A percentile compares a stretch with the other conserved stretches of the same genome.
These are phyloP conservation scores for Acanthoscelides obtectus DNA, from an alignment of 2,888 invertebrate species.

Conservation along the genomic window DNA sequence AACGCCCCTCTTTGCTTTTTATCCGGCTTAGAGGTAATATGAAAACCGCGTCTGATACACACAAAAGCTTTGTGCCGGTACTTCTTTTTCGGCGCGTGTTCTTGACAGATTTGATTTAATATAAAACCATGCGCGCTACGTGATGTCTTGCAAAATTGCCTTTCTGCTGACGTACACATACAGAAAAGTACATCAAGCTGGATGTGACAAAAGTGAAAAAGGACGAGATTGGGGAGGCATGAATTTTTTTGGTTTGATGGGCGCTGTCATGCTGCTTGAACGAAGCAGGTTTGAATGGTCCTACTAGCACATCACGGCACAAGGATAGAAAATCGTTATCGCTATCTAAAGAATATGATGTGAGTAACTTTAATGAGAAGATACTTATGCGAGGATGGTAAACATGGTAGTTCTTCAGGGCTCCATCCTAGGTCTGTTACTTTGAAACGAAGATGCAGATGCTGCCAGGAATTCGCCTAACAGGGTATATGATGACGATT, in stretches of 20 bases:
- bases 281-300: neutral
- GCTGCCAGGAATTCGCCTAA: too few species aligned
- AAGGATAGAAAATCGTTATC: too few species aligned
- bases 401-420: too few species aligned
- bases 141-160: conserved; percentile 4
- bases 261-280: neutral
- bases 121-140: conserved; percentile 19
- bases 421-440: too few species aligned
- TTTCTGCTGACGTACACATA: neutral
- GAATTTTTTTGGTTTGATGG: too few species aligned
- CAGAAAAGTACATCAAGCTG: neutral
- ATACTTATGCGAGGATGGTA: too few species aligned
- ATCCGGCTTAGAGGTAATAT: conserved; percentile 36
- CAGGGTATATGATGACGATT: too few species aligned
- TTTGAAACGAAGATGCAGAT: too few species aligned
- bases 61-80: conserved; percentile 20
- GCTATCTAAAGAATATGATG: too few species aligned
- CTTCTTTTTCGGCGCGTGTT: conserved; percentile 27
- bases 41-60: conserved; percentile 28
- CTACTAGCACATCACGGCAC: too few species aligned
- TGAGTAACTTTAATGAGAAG: too few species aligned
- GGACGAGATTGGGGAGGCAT: neutral
- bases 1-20: conserved; percentile 36
- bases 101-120: conserved; percentile 34
- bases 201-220: neutral